Conservation (phyloP, 2,797 vertebrate species). For the Alexandromys oeconomus region DNA sequence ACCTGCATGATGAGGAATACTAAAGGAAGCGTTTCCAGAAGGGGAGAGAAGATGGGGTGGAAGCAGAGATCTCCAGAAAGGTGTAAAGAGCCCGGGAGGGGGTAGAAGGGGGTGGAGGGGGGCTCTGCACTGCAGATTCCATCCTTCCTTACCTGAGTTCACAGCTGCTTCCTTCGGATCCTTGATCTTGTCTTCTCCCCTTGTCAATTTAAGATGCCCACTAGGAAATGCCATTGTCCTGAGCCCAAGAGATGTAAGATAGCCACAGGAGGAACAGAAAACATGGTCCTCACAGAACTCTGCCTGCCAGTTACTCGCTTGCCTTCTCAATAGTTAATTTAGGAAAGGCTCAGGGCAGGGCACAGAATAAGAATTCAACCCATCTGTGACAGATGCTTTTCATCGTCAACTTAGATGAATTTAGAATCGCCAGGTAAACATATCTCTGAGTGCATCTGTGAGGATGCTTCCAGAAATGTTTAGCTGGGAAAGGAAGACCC, state of each 20-base stretch:
- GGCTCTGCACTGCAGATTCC: neutral
- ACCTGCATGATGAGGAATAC: neutral
- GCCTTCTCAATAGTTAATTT: neutral
- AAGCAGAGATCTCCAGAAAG: neutral
- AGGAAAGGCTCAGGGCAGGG: neutral
- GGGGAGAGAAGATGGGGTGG: neutral
- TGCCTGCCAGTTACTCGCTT: neutral
- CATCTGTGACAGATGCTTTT: neutral
- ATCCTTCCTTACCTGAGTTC: neutral
- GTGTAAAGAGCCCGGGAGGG: neutral
- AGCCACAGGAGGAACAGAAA: neutral
- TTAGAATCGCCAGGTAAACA: neutral
- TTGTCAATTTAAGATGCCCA: neutral
- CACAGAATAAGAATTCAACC: neutral
- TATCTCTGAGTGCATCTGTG: neutral
- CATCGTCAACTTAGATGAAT: neutral
- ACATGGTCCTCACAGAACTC: neutral
- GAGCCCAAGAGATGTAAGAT: neutral
- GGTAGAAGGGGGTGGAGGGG: no score
- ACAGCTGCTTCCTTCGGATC: neutral
- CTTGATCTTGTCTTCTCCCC: neutral
- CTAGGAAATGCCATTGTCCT: neutral
- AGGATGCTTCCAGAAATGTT: neutral
- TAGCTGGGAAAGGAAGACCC: neutral
- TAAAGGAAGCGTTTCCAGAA: neutral